Conservation (phyloP, 1,140 invertebrate species). For the Cotesia typhae region DNA sequence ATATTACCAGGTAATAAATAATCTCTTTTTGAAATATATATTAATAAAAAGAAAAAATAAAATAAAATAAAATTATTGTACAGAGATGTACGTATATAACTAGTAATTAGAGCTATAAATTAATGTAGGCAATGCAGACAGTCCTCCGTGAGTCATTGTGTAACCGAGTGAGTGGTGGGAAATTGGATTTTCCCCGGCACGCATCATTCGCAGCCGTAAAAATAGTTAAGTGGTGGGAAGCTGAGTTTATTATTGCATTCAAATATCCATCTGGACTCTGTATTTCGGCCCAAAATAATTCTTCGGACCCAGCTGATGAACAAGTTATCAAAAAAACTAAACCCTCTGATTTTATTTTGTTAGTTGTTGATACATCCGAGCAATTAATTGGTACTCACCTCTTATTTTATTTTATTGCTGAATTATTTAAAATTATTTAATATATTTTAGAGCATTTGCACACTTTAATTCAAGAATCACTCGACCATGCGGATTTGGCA, state of each 20-base stretch:
- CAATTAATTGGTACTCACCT: slow-evolving; percentile 65
- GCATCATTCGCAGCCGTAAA: slow-evolving; percentile 83
- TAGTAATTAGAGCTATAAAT: not conserved
- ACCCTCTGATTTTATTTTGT: slow-evolving; percentile 75
- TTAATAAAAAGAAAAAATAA: not conserved
- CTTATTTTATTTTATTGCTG: not conserved
- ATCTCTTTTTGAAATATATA: not conserved
- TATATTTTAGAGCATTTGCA: slow-evolving; percentile 74
- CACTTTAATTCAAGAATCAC: slow-evolving; percentile 78
- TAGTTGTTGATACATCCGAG: slow-evolving; percentile 76
- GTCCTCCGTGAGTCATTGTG: slow-evolving; percentile 80
- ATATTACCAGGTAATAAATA: slow-evolving; percentile 76
- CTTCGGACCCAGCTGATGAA: slow-evolving; percentile 50
- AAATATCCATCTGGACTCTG: slow-evolving; percentile 65
- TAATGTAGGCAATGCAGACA: slow-evolving; percentile 73
- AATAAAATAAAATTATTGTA: not conserved
- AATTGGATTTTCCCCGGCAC: slow-evolving; percentile 80
- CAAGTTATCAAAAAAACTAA: slow-evolving; percentile 75
- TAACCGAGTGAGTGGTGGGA: slow-evolving; percentile 76
- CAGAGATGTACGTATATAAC: not conserved
- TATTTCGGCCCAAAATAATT: slow-evolving; percentile 23
- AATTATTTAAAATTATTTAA: slow-evolving; percentile 35
- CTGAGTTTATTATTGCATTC: slow-evolving; percentile 72
- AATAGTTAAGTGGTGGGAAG: slow-evolving; percentile 80
- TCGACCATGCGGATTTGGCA: slow-evolving; percentile 82